phyloP scores from a whole-genome alignment of 2,888 invertebrate genomes.

The Drosophila rellima region DNA sequence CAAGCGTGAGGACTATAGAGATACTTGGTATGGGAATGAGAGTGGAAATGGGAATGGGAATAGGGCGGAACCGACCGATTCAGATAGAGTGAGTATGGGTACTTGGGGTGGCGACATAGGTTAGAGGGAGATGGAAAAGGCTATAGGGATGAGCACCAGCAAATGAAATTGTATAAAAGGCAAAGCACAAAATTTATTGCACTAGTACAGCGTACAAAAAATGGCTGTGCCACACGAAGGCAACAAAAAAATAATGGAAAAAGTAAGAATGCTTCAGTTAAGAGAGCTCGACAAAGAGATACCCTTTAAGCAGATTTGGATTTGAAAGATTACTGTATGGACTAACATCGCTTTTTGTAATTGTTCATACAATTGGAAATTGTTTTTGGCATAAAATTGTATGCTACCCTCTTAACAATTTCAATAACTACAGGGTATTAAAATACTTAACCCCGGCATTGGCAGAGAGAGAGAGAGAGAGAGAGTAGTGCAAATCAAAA shows the following conservation, averaged over 20 bases:
- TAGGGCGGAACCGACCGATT: conserved; percentile 28
- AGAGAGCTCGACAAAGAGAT: conserved; percentile 9
- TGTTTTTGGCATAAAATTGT: not conserved
- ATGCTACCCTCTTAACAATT: not conserved
- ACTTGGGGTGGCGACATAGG: conserved; percentile 11
- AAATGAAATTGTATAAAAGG: conserved; percentile 81
- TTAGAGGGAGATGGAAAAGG: not conserved
- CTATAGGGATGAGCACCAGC: conserved; percentile 25
- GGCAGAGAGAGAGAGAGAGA: conserved; percentile 5
- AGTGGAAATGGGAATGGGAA: not conserved
- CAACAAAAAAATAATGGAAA: conserved; percentile 16
- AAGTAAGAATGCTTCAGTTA: conserved; percentile 4
- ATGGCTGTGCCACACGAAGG: conserved; percentile 44
- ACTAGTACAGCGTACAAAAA: conserved; percentile 59
- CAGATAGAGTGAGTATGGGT: conserved; percentile 25
- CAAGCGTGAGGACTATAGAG: conserved; percentile 65
- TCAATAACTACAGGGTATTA: conserved; percentile 24
- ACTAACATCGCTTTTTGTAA: too few relatives aligned
- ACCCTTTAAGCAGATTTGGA: conserved; percentile 18
- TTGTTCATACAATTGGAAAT: not conserved
- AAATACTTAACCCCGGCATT: conserved; percentile 28
- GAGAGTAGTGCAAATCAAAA: conserved; percentile 73
- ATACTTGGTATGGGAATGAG: conserved; percentile 9
- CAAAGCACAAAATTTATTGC: conserved; percentile 76
- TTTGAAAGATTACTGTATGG: not conserved